These are phyloP conservation scores for Battus philenor DNA, from an alignment of 1,140 invertebrate genomes.

Conservation along the genomic window DNA sequence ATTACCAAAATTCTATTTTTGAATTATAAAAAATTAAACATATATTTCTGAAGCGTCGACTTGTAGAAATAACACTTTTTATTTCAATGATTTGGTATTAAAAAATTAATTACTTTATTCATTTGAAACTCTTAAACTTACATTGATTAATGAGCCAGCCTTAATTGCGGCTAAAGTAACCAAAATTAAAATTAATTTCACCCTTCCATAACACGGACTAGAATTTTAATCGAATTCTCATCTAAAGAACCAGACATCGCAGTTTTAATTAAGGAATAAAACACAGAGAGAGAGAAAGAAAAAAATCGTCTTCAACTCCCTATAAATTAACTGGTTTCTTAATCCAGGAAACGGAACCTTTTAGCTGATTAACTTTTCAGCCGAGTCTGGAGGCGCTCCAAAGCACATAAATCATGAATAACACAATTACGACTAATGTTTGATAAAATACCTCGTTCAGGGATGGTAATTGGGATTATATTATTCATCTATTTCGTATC, in stretches of 20 bases:
- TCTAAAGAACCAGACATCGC: constrained; percentile 14
- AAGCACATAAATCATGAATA: constrained; percentile 50
- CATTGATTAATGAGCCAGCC: constrained; percentile 14
- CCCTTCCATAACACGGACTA: constrained; percentile 10
- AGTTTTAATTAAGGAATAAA: constrained; percentile 22
- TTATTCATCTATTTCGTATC: no score
- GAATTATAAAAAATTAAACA: no score
- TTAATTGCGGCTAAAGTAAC: constrained; percentile 17
- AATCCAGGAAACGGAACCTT: constrained; percentile 51
- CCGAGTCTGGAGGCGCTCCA: constrained; percentile 49
- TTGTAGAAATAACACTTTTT: no score
- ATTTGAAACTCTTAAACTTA: constrained; percentile 9
- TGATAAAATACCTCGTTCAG: constrained; percentile 35
- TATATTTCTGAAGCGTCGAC: no score
- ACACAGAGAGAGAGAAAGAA: no score
- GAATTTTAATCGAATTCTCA: constrained; percentile 15
- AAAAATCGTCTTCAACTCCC: constrained; percentile 42
- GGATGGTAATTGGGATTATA: no score
- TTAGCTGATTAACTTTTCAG: constrained; percentile 69
- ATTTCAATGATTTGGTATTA: background rate
- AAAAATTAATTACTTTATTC: constrained; percentile 10
- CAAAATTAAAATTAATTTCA: constrained; percentile 17
- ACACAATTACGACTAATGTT: constrained; percentile 46
- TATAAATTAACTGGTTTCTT: constrained; percentile 61
- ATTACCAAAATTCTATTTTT: no score